These are phyloP conservation scores for Anadara kagoshimensis DNA, from an alignment of 1,140 invertebrate species.

Conservation along the genomic window DNA sequence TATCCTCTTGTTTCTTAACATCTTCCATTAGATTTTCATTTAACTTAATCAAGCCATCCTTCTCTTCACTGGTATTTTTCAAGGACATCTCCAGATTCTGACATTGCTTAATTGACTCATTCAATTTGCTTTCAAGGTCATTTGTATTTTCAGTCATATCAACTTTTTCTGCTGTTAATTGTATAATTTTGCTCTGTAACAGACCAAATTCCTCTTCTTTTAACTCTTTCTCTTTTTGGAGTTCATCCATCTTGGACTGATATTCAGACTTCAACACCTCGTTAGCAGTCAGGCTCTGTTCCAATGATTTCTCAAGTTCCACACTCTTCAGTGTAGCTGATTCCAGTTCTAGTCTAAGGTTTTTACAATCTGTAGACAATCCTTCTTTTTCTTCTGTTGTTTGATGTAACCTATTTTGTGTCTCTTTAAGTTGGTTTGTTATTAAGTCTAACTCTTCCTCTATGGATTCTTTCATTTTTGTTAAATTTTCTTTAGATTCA, in stretches of 20 bases:
- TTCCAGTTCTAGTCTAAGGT: background rate
- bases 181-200: too few relatives aligned
- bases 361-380: background rate
- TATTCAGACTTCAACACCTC: too few relatives aligned
- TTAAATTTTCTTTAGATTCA: constrained; percentile 8
- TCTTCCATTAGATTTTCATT: background rate
- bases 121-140: too few relatives aligned
- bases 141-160: too few relatives aligned
- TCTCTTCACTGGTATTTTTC: too few relatives aligned
- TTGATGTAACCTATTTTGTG: background rate
- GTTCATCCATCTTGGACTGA: background rate
- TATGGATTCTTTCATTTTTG: constrained; percentile 10
- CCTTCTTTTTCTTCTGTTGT: background rate
- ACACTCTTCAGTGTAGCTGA: background rate
- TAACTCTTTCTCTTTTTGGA: background rate
- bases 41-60: too few relatives aligned
- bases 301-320: background rate
- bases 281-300: too few relatives aligned
- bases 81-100: too few relatives aligned
- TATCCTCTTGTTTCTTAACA: background rate
- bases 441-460: background rate
- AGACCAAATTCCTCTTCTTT: too few relatives aligned
- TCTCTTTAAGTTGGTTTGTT: background rate
- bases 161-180: too few relatives aligned
- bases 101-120: too few relatives aligned